phyloP scores from a whole-genome alignment of 2,888 invertebrate species.

The Brachyopa scutellaris region DNA sequence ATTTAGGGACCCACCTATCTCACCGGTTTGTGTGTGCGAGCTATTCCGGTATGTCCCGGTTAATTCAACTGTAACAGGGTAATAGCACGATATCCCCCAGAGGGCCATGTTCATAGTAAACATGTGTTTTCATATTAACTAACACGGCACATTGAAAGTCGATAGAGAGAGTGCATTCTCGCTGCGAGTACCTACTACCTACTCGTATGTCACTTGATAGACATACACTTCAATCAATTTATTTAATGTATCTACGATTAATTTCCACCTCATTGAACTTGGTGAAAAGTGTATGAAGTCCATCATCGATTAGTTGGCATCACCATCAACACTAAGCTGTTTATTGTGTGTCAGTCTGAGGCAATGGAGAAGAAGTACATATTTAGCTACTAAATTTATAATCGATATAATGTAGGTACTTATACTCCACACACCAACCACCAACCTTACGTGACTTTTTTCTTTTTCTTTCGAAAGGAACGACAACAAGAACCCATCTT shows the following conservation, averaged over 20 bases:
- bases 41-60: conserved; percentile 18
- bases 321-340: conserved; percentile 4
- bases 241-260: conserved; percentile 21
- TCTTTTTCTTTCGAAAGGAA: conserved; percentile 4
- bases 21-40: neutral
- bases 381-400: conserved; percentile 17
- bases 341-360: conserved; percentile 5
- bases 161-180: conserved; percentile 1
- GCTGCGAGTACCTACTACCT: no score
- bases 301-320: conserved; percentile 57
- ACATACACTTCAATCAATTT: conserved; percentile 36
- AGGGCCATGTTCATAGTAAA: no score
- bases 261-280: conserved; percentile 48
- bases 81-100: conserved; percentile 21
- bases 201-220: no score
- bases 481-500: neutral
- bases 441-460: conserved; percentile 17
- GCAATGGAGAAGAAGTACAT: conserved; percentile 49
- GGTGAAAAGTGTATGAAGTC: conserved; percentile 59
- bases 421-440: conserved; percentile 19
- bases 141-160: no score
- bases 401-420: conserved; percentile 60
- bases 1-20: conserved; percentile 30
- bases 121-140: no score
- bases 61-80: conserved; percentile 34